These are phyloP conservation scores for Nicator chloris DNA, from an alignment of 2,113 vertebrate genomes.

Conservation along the genomic window DNA sequence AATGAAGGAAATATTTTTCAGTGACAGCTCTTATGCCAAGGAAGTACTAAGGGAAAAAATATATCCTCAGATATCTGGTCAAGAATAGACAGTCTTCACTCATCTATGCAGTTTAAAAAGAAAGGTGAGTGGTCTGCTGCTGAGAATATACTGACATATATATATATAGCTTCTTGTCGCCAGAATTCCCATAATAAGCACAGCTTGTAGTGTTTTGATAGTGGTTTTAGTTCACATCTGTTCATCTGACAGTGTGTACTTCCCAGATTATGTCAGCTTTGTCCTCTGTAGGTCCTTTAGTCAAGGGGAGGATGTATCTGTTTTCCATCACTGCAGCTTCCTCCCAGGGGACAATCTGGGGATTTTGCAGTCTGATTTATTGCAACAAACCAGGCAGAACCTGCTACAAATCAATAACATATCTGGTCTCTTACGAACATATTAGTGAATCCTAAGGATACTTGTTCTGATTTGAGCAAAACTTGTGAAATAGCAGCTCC, in stretches of 20 bases:
- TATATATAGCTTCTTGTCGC: neutral
- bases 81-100: neutral
- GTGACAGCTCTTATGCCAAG: neutral
- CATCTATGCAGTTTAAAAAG: neutral
- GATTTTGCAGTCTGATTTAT: neutral
- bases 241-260: neutral
- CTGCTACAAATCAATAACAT: neutral
- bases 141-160: neutral
- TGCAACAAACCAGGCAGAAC: constrained; percentile 8
- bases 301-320: neutral
- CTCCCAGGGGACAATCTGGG: neutral
- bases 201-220: neutral
- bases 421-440: neutral
- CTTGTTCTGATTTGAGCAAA: neutral
- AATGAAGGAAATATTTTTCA: neutral
- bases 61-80: neutral
- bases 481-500: neutral
- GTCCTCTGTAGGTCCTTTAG: constrained; percentile 3
- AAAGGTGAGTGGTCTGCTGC: neutral
- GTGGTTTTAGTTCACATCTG: neutral
- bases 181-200: neutral
- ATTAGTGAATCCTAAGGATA: neutral
- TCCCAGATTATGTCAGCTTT: neutral
- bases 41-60: neutral
- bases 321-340: constrained; percentile 13